These are phyloP conservation scores for Coptodon bakossiorum DNA, from an alignment of 2,113 vertebrate genomes.

Conservation along the genomic window DNA sequence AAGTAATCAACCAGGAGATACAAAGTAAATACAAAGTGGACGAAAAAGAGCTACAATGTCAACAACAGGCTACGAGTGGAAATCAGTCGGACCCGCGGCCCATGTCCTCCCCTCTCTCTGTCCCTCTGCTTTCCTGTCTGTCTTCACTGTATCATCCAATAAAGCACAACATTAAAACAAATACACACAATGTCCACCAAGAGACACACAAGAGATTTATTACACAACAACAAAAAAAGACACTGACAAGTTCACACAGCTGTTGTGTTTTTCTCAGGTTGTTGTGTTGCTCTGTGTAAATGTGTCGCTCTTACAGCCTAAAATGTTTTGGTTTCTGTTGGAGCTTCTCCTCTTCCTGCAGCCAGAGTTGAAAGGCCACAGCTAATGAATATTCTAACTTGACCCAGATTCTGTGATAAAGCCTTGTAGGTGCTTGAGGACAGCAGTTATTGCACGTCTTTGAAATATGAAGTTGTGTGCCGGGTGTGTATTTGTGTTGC, in stretches of 20 bases:
- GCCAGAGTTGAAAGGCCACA: conserved; percentile 21
- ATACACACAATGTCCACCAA: background rate
- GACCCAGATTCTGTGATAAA: conserved; percentile 38
- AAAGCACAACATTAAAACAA: background rate
- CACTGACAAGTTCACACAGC: background rate
- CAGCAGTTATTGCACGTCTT: background rate
- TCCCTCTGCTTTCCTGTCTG: background rate
- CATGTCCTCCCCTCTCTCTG: background rate
- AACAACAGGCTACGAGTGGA: background rate
- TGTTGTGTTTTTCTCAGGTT: background rate
- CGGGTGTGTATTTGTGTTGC: background rate
- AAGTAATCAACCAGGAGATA: background rate
- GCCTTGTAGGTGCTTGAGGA: background rate
- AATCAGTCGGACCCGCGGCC: background rate
- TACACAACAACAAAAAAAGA: background rate
- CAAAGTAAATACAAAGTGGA: background rate
- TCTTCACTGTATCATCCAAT: background rate
- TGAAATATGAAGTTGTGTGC: conserved; percentile 20
- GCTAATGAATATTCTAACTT: conserved; percentile 43
- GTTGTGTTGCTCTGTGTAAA: background rate
- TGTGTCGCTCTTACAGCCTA: background rate
- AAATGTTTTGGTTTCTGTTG: background rate
- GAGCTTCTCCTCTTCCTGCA: background rate
- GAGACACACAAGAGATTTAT: background rate
- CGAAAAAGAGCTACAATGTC: background rate